Evolutionary conservation across 2,888 invertebrate genomes (phyloP).

Genomic region (Harmothoe impar): DNA sequence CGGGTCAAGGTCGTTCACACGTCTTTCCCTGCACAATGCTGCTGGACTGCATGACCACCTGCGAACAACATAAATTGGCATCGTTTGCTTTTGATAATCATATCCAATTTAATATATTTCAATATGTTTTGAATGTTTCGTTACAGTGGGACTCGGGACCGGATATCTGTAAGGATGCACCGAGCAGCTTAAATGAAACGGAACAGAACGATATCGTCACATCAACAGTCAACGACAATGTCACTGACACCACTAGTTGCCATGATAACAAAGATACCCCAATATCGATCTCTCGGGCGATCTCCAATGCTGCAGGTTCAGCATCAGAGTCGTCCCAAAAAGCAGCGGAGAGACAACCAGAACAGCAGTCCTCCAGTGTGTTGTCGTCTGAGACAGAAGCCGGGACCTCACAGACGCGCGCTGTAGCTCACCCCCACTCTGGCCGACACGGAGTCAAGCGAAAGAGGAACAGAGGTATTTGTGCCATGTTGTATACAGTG

Average conservation of each 20-base stretch:
- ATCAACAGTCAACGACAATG: neutral
- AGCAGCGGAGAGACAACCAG: neutral
- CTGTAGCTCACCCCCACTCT: neutral
- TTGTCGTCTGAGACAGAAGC: neutral
- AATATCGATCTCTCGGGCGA: neutral
- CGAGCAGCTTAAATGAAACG: neutral
- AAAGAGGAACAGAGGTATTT: constrained; percentile 18
- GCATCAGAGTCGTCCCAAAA: neutral
- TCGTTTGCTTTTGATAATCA: too few relatives aligned
- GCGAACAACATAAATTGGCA: too few relatives aligned
- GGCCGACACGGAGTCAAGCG: constrained; percentile 21
- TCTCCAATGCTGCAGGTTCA: neutral
- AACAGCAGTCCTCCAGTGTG: neutral
- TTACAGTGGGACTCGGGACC: neutral
- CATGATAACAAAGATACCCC: neutral
- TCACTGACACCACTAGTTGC: neutral
- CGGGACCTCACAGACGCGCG: neutral
- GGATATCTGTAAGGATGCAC: neutral
- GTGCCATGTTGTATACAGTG: neutral
- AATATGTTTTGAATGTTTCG: too few relatives aligned
- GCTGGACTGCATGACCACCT: too few relatives aligned
- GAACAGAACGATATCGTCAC: neutral
- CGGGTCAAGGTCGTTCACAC: too few relatives aligned
- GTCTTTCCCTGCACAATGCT: too few relatives aligned
- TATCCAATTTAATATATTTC: too few relatives aligned